Evolutionary conservation across 2,888 invertebrate genomes (phyloP).

Genomic region (Mesorhabditis belari): DNA sequence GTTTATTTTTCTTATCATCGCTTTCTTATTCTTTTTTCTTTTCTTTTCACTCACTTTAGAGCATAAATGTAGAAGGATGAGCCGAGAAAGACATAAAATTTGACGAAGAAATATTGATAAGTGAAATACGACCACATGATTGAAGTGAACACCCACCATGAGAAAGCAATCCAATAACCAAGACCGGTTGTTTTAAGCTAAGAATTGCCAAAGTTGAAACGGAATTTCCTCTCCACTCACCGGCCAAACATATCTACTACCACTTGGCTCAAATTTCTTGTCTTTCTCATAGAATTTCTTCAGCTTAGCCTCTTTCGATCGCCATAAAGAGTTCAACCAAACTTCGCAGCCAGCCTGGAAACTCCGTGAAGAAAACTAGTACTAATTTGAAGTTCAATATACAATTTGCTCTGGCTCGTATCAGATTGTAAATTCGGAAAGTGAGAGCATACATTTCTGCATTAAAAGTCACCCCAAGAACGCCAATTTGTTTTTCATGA

Average conservation of each 20-base stretch:
- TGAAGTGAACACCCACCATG: conserved; percentile 40
- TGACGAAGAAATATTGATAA: background rate
- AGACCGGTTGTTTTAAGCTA: conserved; percentile 20
- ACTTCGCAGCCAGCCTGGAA: conserved; percentile 45
- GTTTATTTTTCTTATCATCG: too few relatives aligned
- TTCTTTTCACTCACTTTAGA: background rate
- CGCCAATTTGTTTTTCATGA: too few relatives aligned
- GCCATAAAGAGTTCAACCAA: conserved; percentile 55
- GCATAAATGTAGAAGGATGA: background rate
- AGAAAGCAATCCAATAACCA: conserved; percentile 27
- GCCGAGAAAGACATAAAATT: background rate
- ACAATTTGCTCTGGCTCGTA: too few relatives aligned
- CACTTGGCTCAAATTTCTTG: conserved; percentile 15
- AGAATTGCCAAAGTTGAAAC: background rate
- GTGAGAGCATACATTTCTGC: too few relatives aligned
- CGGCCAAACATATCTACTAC: conserved; percentile 23
- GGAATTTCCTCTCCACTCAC: conserved; percentile 5
- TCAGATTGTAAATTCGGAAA: too few relatives aligned
- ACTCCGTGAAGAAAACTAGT: background rate
- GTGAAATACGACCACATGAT: conserved; percentile 39
- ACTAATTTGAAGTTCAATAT: too few relatives aligned
- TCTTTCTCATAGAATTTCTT: conserved; percentile 13
- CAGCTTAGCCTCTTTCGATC: conserved; percentile 54
- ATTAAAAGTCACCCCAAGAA: too few relatives aligned
- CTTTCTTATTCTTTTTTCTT: too few relatives aligned